Evolutionary conservation across 1,140 invertebrate species (phyloP).

Genomic region (Drepana arcuata): DNA sequence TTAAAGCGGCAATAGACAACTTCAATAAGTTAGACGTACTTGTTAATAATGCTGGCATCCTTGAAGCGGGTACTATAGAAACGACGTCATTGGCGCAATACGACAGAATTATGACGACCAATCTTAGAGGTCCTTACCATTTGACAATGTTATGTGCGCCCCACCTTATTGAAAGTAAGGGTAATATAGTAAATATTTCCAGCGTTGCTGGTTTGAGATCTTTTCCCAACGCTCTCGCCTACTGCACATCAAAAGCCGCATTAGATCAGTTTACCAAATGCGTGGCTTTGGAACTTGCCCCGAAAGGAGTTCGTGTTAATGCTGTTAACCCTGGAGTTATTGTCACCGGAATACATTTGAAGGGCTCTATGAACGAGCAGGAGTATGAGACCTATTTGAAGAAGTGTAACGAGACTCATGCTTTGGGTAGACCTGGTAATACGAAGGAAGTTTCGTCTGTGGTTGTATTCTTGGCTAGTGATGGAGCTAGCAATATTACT

Average conservation of each 20-base stretch:
- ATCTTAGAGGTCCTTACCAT: slow-evolving; percentile 79
- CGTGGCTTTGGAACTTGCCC: slow-evolving; percentile 3
- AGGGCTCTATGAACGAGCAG: neutral
- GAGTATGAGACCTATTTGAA: slow-evolving; percentile 1
- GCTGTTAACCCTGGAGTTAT: slow-evolving; percentile 3
- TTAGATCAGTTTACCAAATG: slow-evolving; percentile 8
- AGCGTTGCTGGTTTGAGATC: neutral
- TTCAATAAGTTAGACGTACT: slow-evolving; percentile 76
- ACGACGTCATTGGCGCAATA: slow-evolving; percentile 78
- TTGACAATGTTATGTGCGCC: slow-evolving; percentile 78
- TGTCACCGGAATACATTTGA: neutral
- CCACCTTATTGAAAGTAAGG: neutral
- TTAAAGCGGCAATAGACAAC: slow-evolving; percentile 71
- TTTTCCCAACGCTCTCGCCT: slow-evolving; percentile 1
- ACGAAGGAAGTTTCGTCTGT: slow-evolving; percentile 1
- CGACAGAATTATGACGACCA: slow-evolving; percentile 78
- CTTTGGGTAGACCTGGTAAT: slow-evolving; percentile 1
- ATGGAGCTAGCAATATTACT: slow-evolving; percentile 4
- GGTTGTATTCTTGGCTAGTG: slow-evolving; percentile 2
- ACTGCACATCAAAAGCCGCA: slow-evolving; percentile 5
- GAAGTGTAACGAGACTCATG: slow-evolving; percentile 1
- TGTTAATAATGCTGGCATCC: slow-evolving; percentile 80
- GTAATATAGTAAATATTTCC: slow-evolving; percentile 2
- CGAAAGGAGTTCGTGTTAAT: slow-evolving; percentile 3
- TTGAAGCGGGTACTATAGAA: slow-evolving; percentile 78